These are phyloP conservation scores for Psittacus erithacus DNA, from an alignment of 2,113 vertebrate species.

Conservation along the genomic window DNA sequence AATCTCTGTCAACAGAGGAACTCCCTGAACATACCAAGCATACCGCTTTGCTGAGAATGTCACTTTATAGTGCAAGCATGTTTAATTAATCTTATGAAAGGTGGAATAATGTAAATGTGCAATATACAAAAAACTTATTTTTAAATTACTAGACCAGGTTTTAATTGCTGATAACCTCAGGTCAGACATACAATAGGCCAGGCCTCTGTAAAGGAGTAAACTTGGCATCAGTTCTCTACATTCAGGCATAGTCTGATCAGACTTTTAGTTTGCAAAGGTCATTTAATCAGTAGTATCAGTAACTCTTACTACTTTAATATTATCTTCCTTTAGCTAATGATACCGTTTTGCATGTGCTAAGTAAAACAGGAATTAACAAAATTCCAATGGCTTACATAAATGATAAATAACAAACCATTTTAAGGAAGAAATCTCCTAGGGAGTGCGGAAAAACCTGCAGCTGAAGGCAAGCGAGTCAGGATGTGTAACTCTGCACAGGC, in stretches of 20 bases:
- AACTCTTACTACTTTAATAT: conserved; percentile 52
- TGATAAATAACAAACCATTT: conserved; percentile 78
- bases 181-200: conserved; percentile 46
- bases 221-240: conserved; percentile 23
- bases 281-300: conserved; percentile 58
- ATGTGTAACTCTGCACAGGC: conserved; percentile 79
- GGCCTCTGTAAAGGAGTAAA: background rate
- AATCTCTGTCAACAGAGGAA: background rate
- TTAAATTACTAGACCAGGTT: conserved; percentile 39
- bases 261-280: conserved; percentile 50
- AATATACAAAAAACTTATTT: conserved; percentile 42
- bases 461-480: conserved; percentile 81
- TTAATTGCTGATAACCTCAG: conserved; percentile 21
- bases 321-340: conserved; percentile 63
- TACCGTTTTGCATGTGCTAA: conserved; percentile 68
- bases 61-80: background rate
- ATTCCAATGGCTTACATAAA: conserved; percentile 77
- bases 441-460: conserved; percentile 77
- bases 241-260: background rate
- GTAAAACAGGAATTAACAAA: conserved; percentile 82
- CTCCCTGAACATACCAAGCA: background rate
- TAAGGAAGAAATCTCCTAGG: conserved; percentile 79
- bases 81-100: background rate
- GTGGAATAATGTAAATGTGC: background rate
- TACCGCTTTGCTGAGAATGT: background rate